These are phyloP conservation scores for Darevskia mixta DNA, from an alignment of 2,797 vertebrate species.

Conservation along the genomic window DNA sequence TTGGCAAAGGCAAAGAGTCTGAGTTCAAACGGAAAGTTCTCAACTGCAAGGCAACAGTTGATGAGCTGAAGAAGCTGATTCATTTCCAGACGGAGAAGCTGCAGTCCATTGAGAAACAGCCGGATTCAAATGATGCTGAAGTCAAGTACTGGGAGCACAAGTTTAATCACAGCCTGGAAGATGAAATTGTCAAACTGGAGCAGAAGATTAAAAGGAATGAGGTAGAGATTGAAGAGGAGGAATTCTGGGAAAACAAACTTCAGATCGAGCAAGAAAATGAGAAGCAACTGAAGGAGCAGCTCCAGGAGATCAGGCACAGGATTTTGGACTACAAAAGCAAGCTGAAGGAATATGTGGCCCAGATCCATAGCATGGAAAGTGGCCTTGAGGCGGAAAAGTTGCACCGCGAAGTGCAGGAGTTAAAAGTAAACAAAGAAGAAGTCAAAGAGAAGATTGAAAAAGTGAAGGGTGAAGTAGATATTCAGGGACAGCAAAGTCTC, in stretches of 20 bases:
- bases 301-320: conserved; percentile 89
- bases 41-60: conserved; percentile 85
- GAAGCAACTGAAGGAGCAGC: conserved; percentile 92
- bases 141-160: conserved; percentile 86
- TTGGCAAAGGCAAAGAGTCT: conserved; percentile 85
- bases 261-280: conserved; percentile 97
- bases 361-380: conserved; percentile 86
- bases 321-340: conserved; percentile 88
- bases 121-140: conserved; percentile 88
- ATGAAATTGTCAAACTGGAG: conserved; percentile 91
- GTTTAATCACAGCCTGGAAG: conserved; percentile 80
- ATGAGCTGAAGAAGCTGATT: conserved; percentile 90
- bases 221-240: conserved; percentile 96
- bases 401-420: conserved; percentile 90
- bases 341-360: conserved; percentile 87
- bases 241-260: conserved; percentile 97
- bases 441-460: conserved; percentile 90
- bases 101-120: conserved; percentile 87
- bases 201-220: conserved; percentile 92
- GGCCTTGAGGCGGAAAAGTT: conserved; percentile 91
- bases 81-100: conserved; percentile 92
- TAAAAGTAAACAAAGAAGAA: conserved; percentile 92
- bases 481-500: conserved; percentile 91
- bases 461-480: conserved; percentile 89
- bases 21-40: conserved; percentile 89